Base-by-base conservation (phyloP, 2,113 vertebrate species). In the Jacana jacana region DNA sequence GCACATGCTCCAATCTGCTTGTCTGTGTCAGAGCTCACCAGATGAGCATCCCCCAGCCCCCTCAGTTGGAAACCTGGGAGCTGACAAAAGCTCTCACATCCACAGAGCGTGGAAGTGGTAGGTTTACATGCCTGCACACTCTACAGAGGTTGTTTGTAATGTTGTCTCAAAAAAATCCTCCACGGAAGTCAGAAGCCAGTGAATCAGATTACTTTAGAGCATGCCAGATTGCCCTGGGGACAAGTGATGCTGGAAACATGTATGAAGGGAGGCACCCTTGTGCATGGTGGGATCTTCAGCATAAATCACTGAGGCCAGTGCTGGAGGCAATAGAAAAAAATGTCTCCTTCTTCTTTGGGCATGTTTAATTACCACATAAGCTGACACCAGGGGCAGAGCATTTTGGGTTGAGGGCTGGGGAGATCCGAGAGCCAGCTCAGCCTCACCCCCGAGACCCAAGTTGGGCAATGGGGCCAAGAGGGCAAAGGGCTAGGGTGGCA, bases 381-480 rank as follows among this genome's bases (percentile, higher is more conserved):
- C 37, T 54, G 66, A 22, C 17, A 16, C 12, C n/a, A 39, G 13
- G 25, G 13, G 17, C 24, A 75, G 35, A 65, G 40, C n/a, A 28
- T 13, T 37, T 71, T 3, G 0, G 17, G 12, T 9, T 13, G 27
- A 54, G 24, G 0, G 0, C 39, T 46, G 33, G 20, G 23, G 15
- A 10, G 13, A 76, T 12, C 7, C 65, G 39, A 25, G 17, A 75
- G 51, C 14, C n/a, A 75, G 15, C 31, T 31, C 55, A 65, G 10
- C 3, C 35, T 31, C 39, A 12, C n/a, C 44, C 14, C 57, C n/a
- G 42, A 31, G 7, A 8, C 30, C 17, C 14, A 9, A n/a, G 11
- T 0, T 0, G 1, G 27, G 28, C 20, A 52, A 31, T 1, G 6
- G 22, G 48, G 52, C 37, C 3, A 4, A 20, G 8, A 69, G 17